A percentile compares a stretch with the other conserved stretches of the same genome.
Evolutionary conservation across 1,140 invertebrate species (phyloP).

Genomic region (Pomacea maculata): DNA sequence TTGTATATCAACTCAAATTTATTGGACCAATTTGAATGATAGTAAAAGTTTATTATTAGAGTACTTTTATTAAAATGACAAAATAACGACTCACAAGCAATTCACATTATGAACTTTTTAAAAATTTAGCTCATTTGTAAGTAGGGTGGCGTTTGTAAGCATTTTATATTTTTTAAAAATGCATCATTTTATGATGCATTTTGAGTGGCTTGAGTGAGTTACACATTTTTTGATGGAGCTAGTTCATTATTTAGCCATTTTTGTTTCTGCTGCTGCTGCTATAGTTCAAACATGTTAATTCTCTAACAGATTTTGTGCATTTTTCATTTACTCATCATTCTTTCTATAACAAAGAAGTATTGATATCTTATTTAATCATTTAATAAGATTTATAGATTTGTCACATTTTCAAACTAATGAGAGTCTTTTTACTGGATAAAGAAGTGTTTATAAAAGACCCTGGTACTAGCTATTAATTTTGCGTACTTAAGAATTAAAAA

Average conservation of each 20-base stretch:
- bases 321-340: background rate
- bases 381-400: no score
- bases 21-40: background rate
- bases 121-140: no score
- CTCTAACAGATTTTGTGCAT: background rate
- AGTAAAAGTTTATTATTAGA: no score
- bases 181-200: background rate
- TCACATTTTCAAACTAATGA: no score
- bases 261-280: background rate
- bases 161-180: background rate
- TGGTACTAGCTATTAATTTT: background rate
- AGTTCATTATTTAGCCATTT: background rate
- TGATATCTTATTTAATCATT: background rate
- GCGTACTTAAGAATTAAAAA: conserved; percentile 4
- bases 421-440: background rate
- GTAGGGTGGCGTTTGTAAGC: no score
- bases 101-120: no score
- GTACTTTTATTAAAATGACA: no score
- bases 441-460: background rate
- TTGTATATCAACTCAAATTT: background rate
- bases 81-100: no score
- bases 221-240: background rate
- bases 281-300: background rate
- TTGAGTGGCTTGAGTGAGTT: conserved; percentile 1
- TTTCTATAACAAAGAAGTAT: background rate